phyloP scores from a whole-genome alignment of 2,797 vertebrate species.

The Gymnodraco acuticeps region DNA sequence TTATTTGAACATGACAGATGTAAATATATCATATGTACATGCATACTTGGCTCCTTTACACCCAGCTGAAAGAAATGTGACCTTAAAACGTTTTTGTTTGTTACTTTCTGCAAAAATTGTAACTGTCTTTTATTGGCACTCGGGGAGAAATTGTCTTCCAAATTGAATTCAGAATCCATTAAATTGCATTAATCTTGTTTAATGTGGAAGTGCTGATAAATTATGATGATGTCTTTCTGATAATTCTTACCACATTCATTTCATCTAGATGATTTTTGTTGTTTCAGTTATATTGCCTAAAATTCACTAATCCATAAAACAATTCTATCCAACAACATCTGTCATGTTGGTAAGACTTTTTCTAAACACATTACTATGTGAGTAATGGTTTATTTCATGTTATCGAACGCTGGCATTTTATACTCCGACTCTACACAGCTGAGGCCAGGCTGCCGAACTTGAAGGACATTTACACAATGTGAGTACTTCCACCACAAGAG shows the following conservation, averaged over 20 bases:
- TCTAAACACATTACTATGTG: neutral
- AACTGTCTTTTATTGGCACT: neutral
- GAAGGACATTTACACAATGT: neutral
- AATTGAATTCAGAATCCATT: neutral
- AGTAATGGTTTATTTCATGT: neutral
- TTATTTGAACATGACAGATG: neutral
- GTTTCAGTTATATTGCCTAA: neutral
- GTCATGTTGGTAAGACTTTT: neutral
- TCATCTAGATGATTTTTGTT: neutral
- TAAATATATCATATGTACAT: too few species aligned
- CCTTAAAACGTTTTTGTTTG: neutral
- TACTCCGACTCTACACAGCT: neutral
- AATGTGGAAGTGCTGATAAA: neutral
- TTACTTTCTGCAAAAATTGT: neutral
- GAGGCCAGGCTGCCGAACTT: neutral
- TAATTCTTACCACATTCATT: neutral
- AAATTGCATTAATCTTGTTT: too few species aligned
- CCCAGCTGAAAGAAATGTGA: neutral
- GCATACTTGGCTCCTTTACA: neutral
- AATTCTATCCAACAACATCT: neutral
- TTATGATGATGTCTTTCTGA: neutral
- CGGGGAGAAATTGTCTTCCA: neutral
- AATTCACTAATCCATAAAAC: neutral
- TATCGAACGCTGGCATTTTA: neutral
- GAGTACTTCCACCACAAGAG: constrained; percentile 66